These are phyloP conservation scores for Napeogenes sylphis DNA, from an alignment of 2,888 invertebrate species.

Conservation along the genomic window DNA sequence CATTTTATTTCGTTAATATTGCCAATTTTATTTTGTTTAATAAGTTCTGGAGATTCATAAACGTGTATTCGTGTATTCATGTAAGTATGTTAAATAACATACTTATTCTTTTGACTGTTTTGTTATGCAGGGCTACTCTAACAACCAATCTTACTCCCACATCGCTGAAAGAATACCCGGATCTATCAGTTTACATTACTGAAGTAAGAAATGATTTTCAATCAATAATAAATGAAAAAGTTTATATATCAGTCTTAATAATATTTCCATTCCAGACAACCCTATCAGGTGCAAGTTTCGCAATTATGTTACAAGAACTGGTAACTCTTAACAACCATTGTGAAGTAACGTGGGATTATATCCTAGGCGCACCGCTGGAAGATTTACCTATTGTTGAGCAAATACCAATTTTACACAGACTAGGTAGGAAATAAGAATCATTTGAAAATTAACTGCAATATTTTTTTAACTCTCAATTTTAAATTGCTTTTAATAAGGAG, in stretches of 20 bases:
- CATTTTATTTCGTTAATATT: too few relatives aligned
- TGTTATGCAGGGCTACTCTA: slow-evolving; percentile 56
- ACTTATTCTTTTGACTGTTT: slow-evolving; percentile 15
- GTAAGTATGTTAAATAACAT: background rate
- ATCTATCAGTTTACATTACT: slow-evolving; percentile 61
- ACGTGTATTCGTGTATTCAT: too few relatives aligned
- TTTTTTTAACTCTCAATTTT: too few relatives aligned
- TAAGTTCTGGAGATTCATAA: too few relatives aligned
- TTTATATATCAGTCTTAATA: background rate
- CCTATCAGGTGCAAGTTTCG: slow-evolving; percentile 78
- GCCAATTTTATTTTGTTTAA: too few relatives aligned
- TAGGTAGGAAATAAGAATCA: slow-evolving; percentile 61
- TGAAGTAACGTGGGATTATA: slow-evolving; percentile 84
- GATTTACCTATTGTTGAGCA: slow-evolving; percentile 89
- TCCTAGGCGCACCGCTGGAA: slow-evolving; percentile 83
- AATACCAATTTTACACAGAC: slow-evolving; percentile 85
- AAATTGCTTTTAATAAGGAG: too few relatives aligned
- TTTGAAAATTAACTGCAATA: too few relatives aligned
- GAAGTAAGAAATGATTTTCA: slow-evolving; percentile 46
- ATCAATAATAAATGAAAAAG: background rate
- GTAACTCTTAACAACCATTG: slow-evolving; percentile 86
- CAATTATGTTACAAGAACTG: slow-evolving; percentile 82
- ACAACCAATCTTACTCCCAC: slow-evolving; percentile 60
- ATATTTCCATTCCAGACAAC: slow-evolving; percentile 63
- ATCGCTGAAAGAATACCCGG: slow-evolving; percentile 58